These are phyloP conservation scores for Alloscopus bannaensis DNA, from an alignment of 2,888 invertebrate genomes.

Conservation along the genomic window DNA sequence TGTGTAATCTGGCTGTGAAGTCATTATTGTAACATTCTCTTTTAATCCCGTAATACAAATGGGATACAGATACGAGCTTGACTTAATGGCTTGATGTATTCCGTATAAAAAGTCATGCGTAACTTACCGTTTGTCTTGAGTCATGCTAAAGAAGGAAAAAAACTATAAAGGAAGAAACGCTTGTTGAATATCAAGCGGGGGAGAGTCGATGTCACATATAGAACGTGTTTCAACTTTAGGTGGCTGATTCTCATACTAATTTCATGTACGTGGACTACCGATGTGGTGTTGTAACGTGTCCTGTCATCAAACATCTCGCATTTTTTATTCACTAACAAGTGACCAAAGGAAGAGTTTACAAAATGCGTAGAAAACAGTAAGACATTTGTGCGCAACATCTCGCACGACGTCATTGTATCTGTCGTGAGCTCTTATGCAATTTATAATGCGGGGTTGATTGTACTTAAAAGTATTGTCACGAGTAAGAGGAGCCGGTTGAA, in stretches of 20 bases:
- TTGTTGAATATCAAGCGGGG: too few relatives aligned
- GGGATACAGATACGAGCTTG: conserved; percentile 32
- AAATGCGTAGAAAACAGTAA: too few relatives aligned
- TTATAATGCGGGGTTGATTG: conserved; percentile 5
- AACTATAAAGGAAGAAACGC: not conserved
- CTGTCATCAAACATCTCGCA: not conserved
- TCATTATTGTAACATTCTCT: conserved; percentile 20
- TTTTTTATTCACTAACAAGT: not conserved
- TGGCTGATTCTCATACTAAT: too few relatives aligned
- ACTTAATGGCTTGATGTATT: conserved; percentile 26
- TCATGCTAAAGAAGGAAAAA: not conserved
- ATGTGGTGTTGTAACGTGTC: not conserved
- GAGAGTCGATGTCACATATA: too few relatives aligned
- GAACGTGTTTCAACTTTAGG: too few relatives aligned
- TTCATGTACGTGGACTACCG: too few relatives aligned
- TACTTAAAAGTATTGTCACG: conserved; percentile 20
- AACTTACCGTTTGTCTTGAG: conserved; percentile 40
- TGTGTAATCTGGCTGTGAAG: too few relatives aligned
- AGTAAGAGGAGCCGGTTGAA: not conserved
- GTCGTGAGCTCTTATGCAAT: too few relatives aligned
- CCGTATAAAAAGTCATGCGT: conserved; percentile 45
- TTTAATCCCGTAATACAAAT: conserved; percentile 48
- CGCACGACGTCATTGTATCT: too few relatives aligned
- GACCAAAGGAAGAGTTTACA: not conserved
- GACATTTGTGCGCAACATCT: too few relatives aligned